These are phyloP conservation scores for Ciconia maguari DNA, from an alignment of 2,113 vertebrate genomes.

Conservation along the genomic window DNA sequence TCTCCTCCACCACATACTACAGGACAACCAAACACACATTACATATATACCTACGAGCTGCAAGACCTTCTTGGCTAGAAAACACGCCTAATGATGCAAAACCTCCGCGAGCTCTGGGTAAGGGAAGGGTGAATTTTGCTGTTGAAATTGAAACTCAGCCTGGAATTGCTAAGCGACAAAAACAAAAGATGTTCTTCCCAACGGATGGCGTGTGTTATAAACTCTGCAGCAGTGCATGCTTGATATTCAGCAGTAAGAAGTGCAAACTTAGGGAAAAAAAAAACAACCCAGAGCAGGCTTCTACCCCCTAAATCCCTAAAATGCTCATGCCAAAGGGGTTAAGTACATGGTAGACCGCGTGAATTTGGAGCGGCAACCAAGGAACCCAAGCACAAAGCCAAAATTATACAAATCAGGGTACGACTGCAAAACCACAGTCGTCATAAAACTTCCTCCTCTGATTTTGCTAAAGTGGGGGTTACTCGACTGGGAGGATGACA, in stretches of 20 bases:
- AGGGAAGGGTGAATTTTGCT: not conserved
- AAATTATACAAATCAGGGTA: not conserved
- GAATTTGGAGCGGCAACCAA: not conserved
- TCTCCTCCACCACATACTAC: not conserved
- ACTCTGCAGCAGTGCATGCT: not conserved
- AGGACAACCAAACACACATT: no score
- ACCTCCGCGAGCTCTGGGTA: not conserved
- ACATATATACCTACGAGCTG: not conserved
- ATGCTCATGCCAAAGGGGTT: not conserved
- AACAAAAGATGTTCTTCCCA: constrained; percentile 14
- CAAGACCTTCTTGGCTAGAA: not conserved
- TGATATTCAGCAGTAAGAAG: not conserved
- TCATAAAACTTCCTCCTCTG: not conserved
- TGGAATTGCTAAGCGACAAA: constrained; percentile 15
- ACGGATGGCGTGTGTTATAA: not conserved
- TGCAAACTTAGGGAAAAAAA: not conserved
- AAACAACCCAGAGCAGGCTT: not conserved
- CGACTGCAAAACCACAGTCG: not conserved
- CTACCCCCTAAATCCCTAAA: not conserved
- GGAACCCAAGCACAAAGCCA: not conserved
- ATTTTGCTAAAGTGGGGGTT: not conserved
- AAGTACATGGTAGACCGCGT: not conserved
- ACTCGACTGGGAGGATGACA: not conserved
- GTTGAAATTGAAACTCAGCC: not conserved
- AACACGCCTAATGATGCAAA: not conserved